Percentiles rank a stretch among this genome's conserved stretches.
phyloP scores from a whole-genome alignment of 1,140 invertebrate genomes.

The Cheumatopsyche charites region DNA sequence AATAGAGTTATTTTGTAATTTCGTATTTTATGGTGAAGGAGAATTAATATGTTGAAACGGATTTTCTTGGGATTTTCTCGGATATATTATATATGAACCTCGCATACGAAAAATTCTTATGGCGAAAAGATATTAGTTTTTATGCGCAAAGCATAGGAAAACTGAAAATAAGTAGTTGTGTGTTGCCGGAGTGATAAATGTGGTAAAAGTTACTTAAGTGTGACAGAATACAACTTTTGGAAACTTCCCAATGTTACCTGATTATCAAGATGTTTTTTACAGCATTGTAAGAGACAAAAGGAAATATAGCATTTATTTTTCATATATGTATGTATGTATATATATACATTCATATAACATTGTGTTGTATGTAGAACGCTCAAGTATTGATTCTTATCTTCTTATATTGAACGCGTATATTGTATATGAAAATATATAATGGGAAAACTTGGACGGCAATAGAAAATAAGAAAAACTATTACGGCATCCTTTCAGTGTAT shows the following conservation, averaged over 20 bases:
- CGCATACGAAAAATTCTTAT: background rate
- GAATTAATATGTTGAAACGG: background rate
- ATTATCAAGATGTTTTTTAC: conserved; percentile 24
- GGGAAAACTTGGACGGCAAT: background rate
- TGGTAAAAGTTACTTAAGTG: conserved; percentile 23
- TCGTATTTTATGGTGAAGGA: background rate
- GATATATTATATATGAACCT: background rate
- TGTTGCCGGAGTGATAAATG: conserved; percentile 16
- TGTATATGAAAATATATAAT: conserved; percentile 1
- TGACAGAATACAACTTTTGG: conserved; percentile 12
- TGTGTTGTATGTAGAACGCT: no score
- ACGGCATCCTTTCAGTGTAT: background rate
- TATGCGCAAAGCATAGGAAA: background rate
- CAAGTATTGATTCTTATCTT: no score
- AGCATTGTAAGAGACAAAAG: background rate
- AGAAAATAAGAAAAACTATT: background rate
- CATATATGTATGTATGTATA: background rate
- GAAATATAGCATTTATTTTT: background rate
- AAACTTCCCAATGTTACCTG: conserved; percentile 17
- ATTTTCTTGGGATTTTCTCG: background rate
- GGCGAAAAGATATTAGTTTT: conserved; percentile 4
- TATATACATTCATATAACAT: no score
- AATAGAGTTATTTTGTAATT: no score
- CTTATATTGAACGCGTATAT: no score
- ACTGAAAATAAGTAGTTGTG: conserved; percentile 27